Base-by-base conservation (phyloP, 2,888 invertebrate species). In the Villa cingulata region DNA sequence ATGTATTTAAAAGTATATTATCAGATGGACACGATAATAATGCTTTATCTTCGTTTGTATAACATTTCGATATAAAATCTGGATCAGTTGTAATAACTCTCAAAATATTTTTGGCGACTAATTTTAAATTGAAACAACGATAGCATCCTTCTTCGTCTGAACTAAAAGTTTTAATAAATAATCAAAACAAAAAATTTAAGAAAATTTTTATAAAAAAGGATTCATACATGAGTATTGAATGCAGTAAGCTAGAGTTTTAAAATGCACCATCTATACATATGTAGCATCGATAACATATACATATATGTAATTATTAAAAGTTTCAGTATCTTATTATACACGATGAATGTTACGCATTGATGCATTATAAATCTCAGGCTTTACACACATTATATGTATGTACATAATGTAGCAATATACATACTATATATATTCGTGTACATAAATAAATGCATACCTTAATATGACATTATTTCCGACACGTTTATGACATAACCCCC, bases 401-500 rank as follows among this genome's bases (percentile, higher is more conserved):
- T n/a, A n/a, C n/a, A n/a, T n/a, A n/a, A n/a, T n/a, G n/a, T n/a
- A n/a, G n/a, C n/a, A n/a, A n/a, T n/a, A n/a, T n/a, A n/a, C n/a
- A n/a, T n/a, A n/a, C n/a, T n/a, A n/a, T n/a, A n/a, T n/a, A 12
- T 29, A 10, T 29, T 29, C 12, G 7, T 9, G 3, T 29, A 29
- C 29, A 6, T 5, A 10, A 29, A 29, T 9, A 10, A 10, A 23
- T 5, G 9, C 6, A 18, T 37, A 48, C 48, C 48, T 46, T 19
- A 76, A 74, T 43, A 80, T 73, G 54, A 78, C 74, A 57, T 77
- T 77, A 60, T 76, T 75, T 46, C 74, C 77, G 49, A 75, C 68
- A 49, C 76, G 69, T 52, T 70, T 68, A 58, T 78, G 74, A 57
- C 80, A 81, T 56, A 72, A 73, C 17, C 48, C 48, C 78, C 79